Evolutionary conservation across 2,888 invertebrate genomes (phyloP), one percentile per base, ranked within the genome.

Genomic region (Strigamia transsilvanica): DNA sequence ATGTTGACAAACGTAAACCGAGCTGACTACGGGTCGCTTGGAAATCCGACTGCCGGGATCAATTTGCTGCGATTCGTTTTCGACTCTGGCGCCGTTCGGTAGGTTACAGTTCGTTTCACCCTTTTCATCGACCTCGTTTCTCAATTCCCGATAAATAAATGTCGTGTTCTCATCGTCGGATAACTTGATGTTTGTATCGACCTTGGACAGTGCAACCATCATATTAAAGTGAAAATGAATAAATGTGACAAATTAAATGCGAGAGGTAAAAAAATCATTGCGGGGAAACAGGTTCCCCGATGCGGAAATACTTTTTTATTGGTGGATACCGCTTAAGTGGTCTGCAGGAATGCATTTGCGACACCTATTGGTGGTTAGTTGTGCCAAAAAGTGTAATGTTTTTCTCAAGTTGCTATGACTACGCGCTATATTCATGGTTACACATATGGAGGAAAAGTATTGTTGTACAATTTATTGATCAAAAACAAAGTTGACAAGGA

Each of bases 121-220:
- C 38, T 79, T 42, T 42, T 42, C 46, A 51, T n/a, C 56, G 18
- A 42, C 80, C 51, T 51, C 80, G 32, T 56, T 51, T 27, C 27
- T 18, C 21, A 80, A 21, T 80, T 80, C 80, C 15, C 51, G 80
- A 10, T 80, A 80, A 21, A 80, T 80, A 51, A 80, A 80, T 10
- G 80, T 56, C 12, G 46, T 51, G 13, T 80, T 27, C 21, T 80
- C 61, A 27, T 66, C 61, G 41, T 81, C 81, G 1, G 66, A n/a
- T n/a, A 32, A 32, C 34, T 81, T 81, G n/a, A 81, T 23, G 23
- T 38, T 66, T 32, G 51, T 61, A 18, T 34, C 66, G 13, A 61
- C 21, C 66, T 81, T 81, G 10, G n/a, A 32, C 34, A 81, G 61
- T 23, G 81, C 81, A 18, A 66, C 81, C 81, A 81, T 81, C 32